Evolutionary conservation across 2,797 vertebrate species (phyloP).

Genomic region (Notoglanidium macrostoma): DNA sequence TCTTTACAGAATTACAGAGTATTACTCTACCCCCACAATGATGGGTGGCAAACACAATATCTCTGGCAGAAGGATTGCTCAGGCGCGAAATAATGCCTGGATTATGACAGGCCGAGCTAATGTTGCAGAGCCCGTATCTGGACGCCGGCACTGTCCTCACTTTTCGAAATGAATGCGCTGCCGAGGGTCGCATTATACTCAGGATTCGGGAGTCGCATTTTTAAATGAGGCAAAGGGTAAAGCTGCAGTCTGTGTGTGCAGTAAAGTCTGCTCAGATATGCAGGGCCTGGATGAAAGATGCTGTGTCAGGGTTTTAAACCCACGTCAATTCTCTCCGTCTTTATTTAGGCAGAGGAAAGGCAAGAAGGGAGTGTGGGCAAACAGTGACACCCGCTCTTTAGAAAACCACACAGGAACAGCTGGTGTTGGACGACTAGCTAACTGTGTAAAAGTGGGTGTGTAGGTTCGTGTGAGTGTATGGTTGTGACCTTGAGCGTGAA

Average conservation of each 20-base stretch:
- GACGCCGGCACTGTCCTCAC: slow-evolving; percentile 15
- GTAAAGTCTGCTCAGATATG: slow-evolving; percentile 53
- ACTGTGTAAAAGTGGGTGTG: neutral
- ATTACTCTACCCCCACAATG: slow-evolving; percentile 40
- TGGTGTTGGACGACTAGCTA: neutral
- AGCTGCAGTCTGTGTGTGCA: slow-evolving; percentile 31
- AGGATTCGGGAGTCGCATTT: slow-evolving; percentile 23
- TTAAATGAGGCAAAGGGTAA: slow-evolving; percentile 29
- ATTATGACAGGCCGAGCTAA: slow-evolving; percentile 49
- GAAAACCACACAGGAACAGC: slow-evolving; percentile 5
- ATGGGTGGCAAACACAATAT: slow-evolving; percentile 38
- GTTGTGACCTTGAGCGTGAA: neutral
- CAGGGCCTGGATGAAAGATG: slow-evolving; percentile 52
- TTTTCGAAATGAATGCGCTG: slow-evolving; percentile 5
- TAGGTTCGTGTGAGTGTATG: neutral
- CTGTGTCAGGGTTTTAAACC: slow-evolving; percentile 56
- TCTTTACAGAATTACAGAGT: slow-evolving; percentile 38
- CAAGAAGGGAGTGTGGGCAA: slow-evolving; percentile 29
- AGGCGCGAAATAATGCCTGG: slow-evolving; percentile 31
- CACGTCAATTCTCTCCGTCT: slow-evolving; percentile 59
- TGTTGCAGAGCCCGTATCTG: slow-evolving; percentile 37
- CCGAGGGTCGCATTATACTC: slow-evolving; percentile 14
- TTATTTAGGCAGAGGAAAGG: slow-evolving; percentile 51
- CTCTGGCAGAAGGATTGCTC: slow-evolving; percentile 34
- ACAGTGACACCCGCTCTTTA: slow-evolving; percentile 17